Percentiles rank a stretch among this genome's conserved stretches.
These are phyloP conservation scores for Halcyon badia DNA, from an alignment of 2,797 vertebrate species.

Conservation along the genomic window DNA sequence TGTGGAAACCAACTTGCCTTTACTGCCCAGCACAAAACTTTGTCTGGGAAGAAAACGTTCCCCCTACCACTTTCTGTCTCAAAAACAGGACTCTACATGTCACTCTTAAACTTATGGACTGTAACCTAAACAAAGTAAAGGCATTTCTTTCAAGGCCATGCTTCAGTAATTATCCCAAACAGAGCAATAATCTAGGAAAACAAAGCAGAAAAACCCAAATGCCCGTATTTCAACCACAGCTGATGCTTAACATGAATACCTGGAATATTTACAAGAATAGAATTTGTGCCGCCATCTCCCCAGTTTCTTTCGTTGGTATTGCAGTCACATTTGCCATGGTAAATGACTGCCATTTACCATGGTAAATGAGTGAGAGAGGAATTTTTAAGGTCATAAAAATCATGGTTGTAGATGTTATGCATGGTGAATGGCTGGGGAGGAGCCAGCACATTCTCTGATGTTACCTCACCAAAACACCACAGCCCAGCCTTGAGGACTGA, in stretches of 20 bases:
- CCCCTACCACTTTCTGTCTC: background rate
- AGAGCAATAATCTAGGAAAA: background rate
- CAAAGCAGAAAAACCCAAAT: background rate
- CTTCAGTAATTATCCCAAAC: background rate
- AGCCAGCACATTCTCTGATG: background rate
- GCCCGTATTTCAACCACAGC: background rate
- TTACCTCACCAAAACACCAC: background rate
- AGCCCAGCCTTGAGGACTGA: background rate
- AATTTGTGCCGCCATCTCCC: background rate
- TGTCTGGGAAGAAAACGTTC: background rate
- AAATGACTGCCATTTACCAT: background rate
- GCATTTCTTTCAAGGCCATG: background rate
- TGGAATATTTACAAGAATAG: slow-evolving; percentile 26
- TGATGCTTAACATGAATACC: background rate
- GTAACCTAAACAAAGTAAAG: background rate
- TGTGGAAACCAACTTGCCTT: background rate
- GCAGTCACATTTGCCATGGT: background rate
- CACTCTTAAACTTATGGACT: background rate
- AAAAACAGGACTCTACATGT: background rate
- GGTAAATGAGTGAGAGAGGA: slow-evolving; percentile 5
- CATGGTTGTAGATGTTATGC: background rate
- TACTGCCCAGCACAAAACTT: background rate
- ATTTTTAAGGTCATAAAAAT: slow-evolving; percentile 40
- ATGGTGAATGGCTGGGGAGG: background rate
- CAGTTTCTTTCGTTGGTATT: slow-evolving; percentile 11